Base-by-base conservation (phyloP, 2,888 invertebrate species). In the Mechanitis mazaeus region DNA sequence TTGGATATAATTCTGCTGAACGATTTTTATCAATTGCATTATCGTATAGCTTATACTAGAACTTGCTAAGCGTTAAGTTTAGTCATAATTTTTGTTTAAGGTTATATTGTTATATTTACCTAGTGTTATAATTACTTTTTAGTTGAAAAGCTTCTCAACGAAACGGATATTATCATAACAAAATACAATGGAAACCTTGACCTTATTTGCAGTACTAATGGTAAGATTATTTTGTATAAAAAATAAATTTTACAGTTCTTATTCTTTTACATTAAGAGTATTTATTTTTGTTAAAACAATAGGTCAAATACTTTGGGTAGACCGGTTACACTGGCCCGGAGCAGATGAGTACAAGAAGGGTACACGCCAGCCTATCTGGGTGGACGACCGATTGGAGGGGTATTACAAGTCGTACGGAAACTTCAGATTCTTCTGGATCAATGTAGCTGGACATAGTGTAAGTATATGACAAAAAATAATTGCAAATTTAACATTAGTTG, bases 121-220 rank as follows among this genome's bases (percentile, higher is more conserved):
- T 20, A 20, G 20, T 20, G 35, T 35, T 5, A 5, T 35, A 35
- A 5, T 35, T 35, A 35, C 35, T 35, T 35, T 35, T 35, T 6
- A 73, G 95, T 96, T 73, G 94, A 94, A 75, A 83, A 87, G 62
- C 83, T 95, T 12, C 81, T 96, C 33, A 93, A 94, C 70, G 92
- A 91, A 70, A 95, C 95, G 0, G 85, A 92, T 58, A 83, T 96
- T 28, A 91, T 92, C 57, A 91, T 96, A 1, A 91, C 91, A 45
- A 94, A 96, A 28, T 94, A 94, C 75, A 94, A 93, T 68, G 96
- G 95, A 42, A 96, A 96, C 74, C 87, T 97, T 66, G 97, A 97
- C 81, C 91, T 97, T 28, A 96, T 97, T 73, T 95, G 95, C 66
- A 94, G 94, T 72, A 95, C 96, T 20, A 92, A 94, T 68, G 96